Evolutionary conservation across 1,140 invertebrate species (phyloP), one percentile per base, ranked within the genome.

Genomic region (Macrobrachium nipponense): DNA sequence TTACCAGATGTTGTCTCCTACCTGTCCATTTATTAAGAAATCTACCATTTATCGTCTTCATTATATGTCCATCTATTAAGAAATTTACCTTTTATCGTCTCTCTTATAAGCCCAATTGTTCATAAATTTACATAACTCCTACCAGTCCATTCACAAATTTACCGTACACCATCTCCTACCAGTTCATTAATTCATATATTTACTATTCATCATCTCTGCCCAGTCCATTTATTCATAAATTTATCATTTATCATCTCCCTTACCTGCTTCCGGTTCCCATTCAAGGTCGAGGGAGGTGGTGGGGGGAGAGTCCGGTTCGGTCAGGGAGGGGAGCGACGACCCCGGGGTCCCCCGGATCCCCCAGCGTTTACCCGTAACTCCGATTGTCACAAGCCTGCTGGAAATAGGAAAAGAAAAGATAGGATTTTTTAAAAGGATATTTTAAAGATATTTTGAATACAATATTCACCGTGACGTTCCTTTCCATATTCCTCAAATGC

Each of bases 181-280:
- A 36, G 27, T 36, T 4, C 27, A 36, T 36, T 36, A 36, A 36
- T 36, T 36, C 27, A 36, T 36, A 36, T 2, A 36, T 36, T 36
- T 36, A 14, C n/a, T 3, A 10, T 11, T 15, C 5, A 2, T 23
- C 8, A 10, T 18, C 27, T 14, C 43, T 18, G 43, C 17, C 43
- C 23, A 43, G 11, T 23, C n/a, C 20, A 51, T 59, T 60, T 79
- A 20, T 60, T 20, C 5, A 20, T 59, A 20, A 23, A 12, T 59
- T 60, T 20, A 8, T 11, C 18, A 17, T 51, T 20, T 20, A 8
- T 51, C n/a, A 20, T 43, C 1, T 23, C 0, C 58, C 73, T 78
- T 60, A 84, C 82, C 82, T 0, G 73, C 82, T 70, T 84, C 82
- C 17, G 82, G 82, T 44, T 84, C 82, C 82, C 82, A 84, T 61